Evolutionary conservation across 2,888 invertebrate genomes (phyloP), one percentile per base, ranked within the genome.

Genomic region (Trichogramma dendrolimi): DNA sequence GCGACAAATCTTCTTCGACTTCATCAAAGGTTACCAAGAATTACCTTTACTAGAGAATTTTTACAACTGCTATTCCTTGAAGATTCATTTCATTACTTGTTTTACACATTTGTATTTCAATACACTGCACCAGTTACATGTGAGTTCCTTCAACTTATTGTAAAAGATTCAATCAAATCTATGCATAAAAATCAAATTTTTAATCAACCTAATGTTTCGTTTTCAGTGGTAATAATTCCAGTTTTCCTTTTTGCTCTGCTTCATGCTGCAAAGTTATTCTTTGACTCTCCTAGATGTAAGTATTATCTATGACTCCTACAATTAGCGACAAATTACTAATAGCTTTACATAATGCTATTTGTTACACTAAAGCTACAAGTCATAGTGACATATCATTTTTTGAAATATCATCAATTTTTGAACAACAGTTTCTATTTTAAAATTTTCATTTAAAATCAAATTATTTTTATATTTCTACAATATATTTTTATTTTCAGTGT

Each of bases 61-160:
- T 80, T 97, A 64, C 85, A 87, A 6, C 81, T 85, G 56, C 82
- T 98, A 69, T 83, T 94, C 72, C 79, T 89, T 39, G 98, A 99
- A 80, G 94, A 94, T 81, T 95, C 96, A 71, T 96, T 94, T 67
- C 99, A 99, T 79, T 99, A 99, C 76, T 83, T 99, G 68, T 89
- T 98, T 82, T 99, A 91, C 81, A 94, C 96, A 52, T 82, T 96
- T 70, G 93, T 98, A 75, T 99, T 99, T 80, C 85, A 97, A 73
- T 94, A 92, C 79, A 90, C 91, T 44, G 83, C 89, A 61, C 96
- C 98, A 40, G 88, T 94, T 58, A 87, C 95, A 69, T 83, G 94
- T 94, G 92, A 4, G 60, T 51, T 62, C 8, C 6, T 10, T 2
- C n/a, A 46, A 46, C 27, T 27, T 27, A 27, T 27, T 27, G 27